These are phyloP conservation scores for Drosophila stalkeri DNA, from an alignment of 2,888 invertebrate genomes.

Conservation along the genomic window DNA sequence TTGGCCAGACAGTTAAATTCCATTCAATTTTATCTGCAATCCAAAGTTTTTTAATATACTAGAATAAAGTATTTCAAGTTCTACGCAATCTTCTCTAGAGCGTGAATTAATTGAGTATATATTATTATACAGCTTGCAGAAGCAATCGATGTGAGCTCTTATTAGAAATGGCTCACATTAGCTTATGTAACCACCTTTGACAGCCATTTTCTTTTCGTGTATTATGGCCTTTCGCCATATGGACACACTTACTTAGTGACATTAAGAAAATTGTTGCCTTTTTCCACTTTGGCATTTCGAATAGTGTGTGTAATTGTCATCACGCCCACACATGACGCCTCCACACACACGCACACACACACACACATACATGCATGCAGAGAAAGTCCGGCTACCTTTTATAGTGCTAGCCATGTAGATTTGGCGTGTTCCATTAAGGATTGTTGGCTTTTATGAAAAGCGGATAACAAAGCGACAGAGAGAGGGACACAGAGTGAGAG, in stretches of 20 bases:
- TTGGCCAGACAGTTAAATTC: not conserved
- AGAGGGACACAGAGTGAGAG: constrained; percentile 1
- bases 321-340: not conserved
- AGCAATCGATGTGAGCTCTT: too few relatives aligned
- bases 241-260: constrained; percentile 15
- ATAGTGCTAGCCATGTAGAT: constrained; percentile 8
- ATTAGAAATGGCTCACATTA: not conserved
- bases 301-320: constrained; percentile 28
- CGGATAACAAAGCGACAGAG: constrained; percentile 10
- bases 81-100: not conserved
- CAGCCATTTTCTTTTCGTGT: not conserved
- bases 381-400: not conserved
- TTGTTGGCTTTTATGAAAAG: constrained; percentile 32
- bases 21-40: not conserved
- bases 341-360: not conserved
- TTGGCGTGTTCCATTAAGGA: constrained; percentile 18
- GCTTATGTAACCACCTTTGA: not conserved
- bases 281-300: constrained; percentile 19
- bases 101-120: not conserved
- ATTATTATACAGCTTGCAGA: not conserved
- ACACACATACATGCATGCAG: too few relatives aligned
- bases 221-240: constrained; percentile 21
- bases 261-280: constrained; percentile 18
- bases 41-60: too few relatives aligned
- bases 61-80: too few relatives aligned